Evolutionary conservation across 2,888 invertebrate genomes (phyloP).

Genomic region (Caenorhabditis zanzibari): DNA sequence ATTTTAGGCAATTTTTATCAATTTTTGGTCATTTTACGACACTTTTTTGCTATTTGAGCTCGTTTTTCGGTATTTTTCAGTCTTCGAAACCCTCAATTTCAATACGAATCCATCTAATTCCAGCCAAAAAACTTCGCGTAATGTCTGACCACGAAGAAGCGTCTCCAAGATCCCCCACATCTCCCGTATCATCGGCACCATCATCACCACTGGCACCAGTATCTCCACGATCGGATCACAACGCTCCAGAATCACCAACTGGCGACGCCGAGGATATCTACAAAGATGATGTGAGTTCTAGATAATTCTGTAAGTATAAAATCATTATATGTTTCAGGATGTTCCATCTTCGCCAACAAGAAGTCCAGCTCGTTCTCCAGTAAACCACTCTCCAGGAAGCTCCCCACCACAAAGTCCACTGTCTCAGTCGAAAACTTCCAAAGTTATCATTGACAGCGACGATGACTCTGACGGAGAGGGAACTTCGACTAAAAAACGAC

Average conservation of each 20-base stretch:
- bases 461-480: constrained; percentile 58
- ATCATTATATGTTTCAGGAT: not conserved
- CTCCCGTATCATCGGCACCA: constrained; percentile 7
- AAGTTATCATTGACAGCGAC: constrained; percentile 48
- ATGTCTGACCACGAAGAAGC: constrained; percentile 43
- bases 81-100: too few species aligned
- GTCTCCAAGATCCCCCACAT: constrained; percentile 20
- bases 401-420: constrained; percentile 1
- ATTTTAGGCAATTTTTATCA: too few species aligned
- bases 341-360: not conserved
- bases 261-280: constrained; percentile 50
- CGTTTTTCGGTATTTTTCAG: too few species aligned
- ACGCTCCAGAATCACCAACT: constrained; percentile 47
- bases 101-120: not conserved
- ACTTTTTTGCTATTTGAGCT: too few species aligned
- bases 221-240: constrained; percentile 22
- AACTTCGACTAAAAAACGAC: constrained; percentile 9
- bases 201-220: constrained; percentile 25
- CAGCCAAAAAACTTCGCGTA: not conserved
- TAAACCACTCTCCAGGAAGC: not conserved
- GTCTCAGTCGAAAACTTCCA: constrained; percentile 30
- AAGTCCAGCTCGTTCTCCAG: not conserved
- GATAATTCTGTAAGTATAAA: not conserved
- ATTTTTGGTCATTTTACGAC: too few species aligned
- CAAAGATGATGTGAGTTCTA: constrained; percentile 30